Conservation (phyloP, 1,140 invertebrate genomes). For the Bradysia coprophila region DNA sequence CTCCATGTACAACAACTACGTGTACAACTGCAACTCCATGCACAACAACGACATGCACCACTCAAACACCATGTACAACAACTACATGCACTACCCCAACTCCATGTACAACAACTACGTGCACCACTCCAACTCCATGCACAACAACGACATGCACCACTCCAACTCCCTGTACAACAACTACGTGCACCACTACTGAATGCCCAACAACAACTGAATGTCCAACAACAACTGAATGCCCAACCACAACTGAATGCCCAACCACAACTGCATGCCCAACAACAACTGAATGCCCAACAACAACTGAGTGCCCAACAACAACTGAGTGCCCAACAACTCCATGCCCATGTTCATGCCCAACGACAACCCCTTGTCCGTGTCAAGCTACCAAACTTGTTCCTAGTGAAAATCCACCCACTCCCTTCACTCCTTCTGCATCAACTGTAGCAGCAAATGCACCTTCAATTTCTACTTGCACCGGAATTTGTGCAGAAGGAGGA, state of each 20-base stretch:
- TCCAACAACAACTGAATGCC: neutral
- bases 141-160: neutral
- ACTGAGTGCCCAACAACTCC: neutral
- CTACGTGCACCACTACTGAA: neutral
- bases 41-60: no score
- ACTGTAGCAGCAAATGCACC: no score
- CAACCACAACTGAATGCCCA: neutral
- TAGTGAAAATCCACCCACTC: no score
- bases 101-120: no score
- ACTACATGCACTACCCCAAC: no score
- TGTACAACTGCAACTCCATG: no score
- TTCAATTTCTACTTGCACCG: no score
- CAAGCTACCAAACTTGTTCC: no score
- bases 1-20: no score
- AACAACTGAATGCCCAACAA: neutral
- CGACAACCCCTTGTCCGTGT: no score
- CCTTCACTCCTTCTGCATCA: no score
- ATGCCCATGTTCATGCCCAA: neutral
- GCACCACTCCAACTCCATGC: neutral
- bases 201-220: neutral
- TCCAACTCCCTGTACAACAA: neutral
- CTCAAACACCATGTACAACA: no score
- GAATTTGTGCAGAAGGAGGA: neutral
- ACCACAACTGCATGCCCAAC: neutral
- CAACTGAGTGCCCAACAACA: neutral